Evolutionary conservation across 2,888 invertebrate genomes (phyloP).

Genomic region (Axea sp.): DNA sequence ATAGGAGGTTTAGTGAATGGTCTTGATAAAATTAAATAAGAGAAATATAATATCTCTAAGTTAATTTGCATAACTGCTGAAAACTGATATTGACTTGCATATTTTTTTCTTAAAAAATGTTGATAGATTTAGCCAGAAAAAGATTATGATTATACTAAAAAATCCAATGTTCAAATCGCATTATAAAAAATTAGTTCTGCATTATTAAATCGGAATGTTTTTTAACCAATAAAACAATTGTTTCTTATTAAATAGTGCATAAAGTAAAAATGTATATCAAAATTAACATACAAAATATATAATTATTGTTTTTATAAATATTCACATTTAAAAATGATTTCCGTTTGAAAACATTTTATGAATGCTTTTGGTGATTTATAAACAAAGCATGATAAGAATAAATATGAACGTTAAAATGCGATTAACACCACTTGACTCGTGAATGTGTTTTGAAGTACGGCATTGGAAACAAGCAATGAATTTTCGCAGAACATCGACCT

Average conservation of each 20-base stretch:
- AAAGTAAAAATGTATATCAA: too few species aligned
- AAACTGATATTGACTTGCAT: conserved; percentile 15
- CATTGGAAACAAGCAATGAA: conserved; percentile 31
- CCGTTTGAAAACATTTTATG: background rate
- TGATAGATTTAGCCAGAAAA: too few species aligned
- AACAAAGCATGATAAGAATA: conserved; percentile 9
- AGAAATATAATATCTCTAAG: conserved; percentile 10
- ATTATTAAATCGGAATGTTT: too few species aligned
- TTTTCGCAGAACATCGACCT: conserved; percentile 43
- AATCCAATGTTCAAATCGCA: too few species aligned
- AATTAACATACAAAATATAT: too few species aligned
- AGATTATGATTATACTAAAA: too few species aligned
- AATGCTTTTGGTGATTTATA: background rate
- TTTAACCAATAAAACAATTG: too few species aligned
- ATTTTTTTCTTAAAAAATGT: background rate
- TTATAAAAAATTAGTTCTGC: too few species aligned
- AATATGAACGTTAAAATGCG: conserved; percentile 15
- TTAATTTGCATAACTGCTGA: conserved; percentile 9
- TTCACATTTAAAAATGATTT: background rate
- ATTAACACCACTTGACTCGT: conserved; percentile 22
- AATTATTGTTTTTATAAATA: background rate
- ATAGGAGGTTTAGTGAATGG: conserved; percentile 1
- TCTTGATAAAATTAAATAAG: conserved; percentile 5
- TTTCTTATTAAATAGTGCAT: too few species aligned
- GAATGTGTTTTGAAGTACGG: conserved; percentile 12